Conservation (phyloP, 2,797 vertebrate species). For the Chelidonichthys spinosus region DNA sequence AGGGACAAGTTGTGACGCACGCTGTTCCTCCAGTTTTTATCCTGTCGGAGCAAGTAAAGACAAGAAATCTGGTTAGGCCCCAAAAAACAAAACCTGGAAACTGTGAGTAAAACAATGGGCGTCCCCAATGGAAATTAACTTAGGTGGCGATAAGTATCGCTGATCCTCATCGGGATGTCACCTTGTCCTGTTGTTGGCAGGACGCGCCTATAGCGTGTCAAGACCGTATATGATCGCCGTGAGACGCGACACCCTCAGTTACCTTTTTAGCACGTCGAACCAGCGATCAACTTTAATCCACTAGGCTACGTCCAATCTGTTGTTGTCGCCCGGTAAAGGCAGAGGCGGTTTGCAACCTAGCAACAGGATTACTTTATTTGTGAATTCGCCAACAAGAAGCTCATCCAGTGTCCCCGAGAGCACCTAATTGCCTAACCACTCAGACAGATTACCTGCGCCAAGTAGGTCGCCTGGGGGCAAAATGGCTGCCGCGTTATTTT, state of each 20-base stretch:
- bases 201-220: slow-evolving; percentile 49
- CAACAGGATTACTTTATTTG: slow-evolving; percentile 81
- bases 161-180: slow-evolving; percentile 66
- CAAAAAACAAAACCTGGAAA: slow-evolving; percentile 4
- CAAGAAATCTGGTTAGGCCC: slow-evolving; percentile 22
- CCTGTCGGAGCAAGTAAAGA: slow-evolving; percentile 73
- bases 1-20: slow-evolving; percentile 89
- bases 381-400: slow-evolving; percentile 79
- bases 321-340: slow-evolving; percentile 72
- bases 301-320: slow-evolving; percentile 66
- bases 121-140: slow-evolving; percentile 40
- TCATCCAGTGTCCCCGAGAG: slow-evolving; percentile 67
- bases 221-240: slow-evolving; percentile 60
- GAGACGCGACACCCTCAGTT: slow-evolving; percentile 65
- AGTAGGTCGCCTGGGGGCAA: slow-evolving; percentile 59
- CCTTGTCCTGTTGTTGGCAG: slow-evolving; percentile 62
- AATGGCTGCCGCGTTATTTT: slow-evolving; percentile 44
- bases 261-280: slow-evolving; percentile 73
- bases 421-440: slow-evolving; percentile 70
- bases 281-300: slow-evolving; percentile 73
- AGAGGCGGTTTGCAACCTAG: slow-evolving; percentile 72
- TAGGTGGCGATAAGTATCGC: slow-evolving; percentile 46
- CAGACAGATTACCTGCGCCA: slow-evolving; percentile 70
- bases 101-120: slow-evolving; percentile 26
- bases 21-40: slow-evolving; percentile 91